Evolutionary conservation across 2,888 invertebrate species (phyloP), one percentile per base, ranked within the genome.

Genomic region (Mongoloraphidia duomilia): DNA sequence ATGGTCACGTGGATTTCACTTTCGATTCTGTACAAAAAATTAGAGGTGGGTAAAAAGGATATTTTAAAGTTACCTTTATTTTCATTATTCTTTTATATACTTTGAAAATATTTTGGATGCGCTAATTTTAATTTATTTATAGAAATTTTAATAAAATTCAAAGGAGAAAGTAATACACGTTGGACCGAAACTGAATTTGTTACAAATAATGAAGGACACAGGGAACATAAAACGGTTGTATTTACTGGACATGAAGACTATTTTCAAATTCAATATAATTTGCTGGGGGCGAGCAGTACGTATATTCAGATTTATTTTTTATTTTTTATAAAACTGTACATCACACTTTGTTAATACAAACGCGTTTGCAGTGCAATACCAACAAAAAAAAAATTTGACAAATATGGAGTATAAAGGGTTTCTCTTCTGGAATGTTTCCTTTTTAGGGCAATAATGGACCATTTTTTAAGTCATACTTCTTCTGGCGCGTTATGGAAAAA

Each of bases 241-340:
- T 75, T 79, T 48, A 75, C 73, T n/a, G 85, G 79, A 2, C 75
- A 80, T 61, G 88, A 88, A 60, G 82, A 83, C 61, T 87, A 87
- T 61, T 88, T 87, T 61, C 80, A 80, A 62, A 80, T 80, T 54
- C 76, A 82, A 56, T 86, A 82, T 63, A 84, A 83, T 64, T 63
- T 86, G 51, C 64, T 84, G 53, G 82, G 82, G 60, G 77, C 74
- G 60, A 67, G 71, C 57, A 76, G 78, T 81, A 71, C 62, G 54
- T 53, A 36, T 9, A 26, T 14, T 34, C 10, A 34, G 14, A 39
- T 17, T 39, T 34, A 39, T 13, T 17, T 37, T 41, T 33, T 44
- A 13, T 26, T 13, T 8, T 33, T 40, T 35, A 33, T 17, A 43
- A 34, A 34, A 41, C 41, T 42, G 17, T 10, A 39, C 26, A 38